These are phyloP conservation scores for Tetramorium alpestre DNA, from an alignment of 1,140 invertebrate species.

Conservation along the genomic window DNA sequence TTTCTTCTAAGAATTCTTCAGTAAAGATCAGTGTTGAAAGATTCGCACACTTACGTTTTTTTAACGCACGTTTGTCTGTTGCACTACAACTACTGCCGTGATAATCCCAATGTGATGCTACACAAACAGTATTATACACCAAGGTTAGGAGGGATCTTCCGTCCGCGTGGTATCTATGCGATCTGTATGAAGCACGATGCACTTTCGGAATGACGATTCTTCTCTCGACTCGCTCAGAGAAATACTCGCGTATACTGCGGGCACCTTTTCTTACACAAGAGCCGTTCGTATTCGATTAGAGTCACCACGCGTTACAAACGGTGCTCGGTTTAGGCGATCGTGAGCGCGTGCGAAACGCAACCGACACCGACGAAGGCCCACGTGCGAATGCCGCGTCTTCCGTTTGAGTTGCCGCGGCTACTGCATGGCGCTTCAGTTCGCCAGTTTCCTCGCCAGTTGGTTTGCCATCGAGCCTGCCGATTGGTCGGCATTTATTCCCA, in stretches of 20 bases:
- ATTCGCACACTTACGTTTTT: conserved; percentile 6
- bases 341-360: conserved; percentile 57
- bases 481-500: conserved; percentile 50
- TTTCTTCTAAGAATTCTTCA: neutral
- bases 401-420: conserved; percentile 69
- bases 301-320: conserved; percentile 35
- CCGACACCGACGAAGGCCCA: conserved; percentile 82
- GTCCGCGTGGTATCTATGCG: neutral
- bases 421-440: conserved; percentile 76
- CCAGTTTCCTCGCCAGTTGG: conserved; percentile 55
- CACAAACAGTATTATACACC: conserved; percentile 46
- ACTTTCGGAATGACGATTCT: neutral
- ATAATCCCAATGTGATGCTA: conserved; percentile 48
- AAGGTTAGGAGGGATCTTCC: neutral
- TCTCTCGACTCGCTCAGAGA: neutral
- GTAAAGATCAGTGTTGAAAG: neutral
- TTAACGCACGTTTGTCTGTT: neutral
- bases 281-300: neutral
- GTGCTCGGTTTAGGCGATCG: neutral
- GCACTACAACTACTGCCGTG: neutral
- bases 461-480: conserved; percentile 38
- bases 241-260: neutral
- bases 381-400: conserved; percentile 82
- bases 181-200: neutral
- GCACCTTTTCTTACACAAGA: neutral